These are phyloP conservation scores for Dascyllus trimaculatus DNA, from an alignment of 2,113 vertebrate species.

Conservation along the genomic window DNA sequence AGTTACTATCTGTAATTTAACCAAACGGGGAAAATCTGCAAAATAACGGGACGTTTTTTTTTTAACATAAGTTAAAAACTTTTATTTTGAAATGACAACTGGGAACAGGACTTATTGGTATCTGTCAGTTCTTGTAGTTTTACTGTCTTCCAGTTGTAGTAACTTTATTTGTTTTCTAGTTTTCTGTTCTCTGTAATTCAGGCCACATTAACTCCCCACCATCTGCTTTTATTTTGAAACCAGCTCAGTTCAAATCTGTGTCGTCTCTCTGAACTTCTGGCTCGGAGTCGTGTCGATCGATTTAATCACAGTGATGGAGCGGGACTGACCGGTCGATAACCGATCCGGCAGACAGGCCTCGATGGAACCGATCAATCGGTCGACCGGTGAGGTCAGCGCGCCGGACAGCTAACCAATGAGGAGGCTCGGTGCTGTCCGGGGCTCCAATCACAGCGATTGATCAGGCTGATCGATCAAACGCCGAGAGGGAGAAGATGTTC, in stretches of 20 bases:
- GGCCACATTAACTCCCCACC: too few species aligned
- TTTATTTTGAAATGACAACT: too few species aligned
- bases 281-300: conserved; percentile 3
- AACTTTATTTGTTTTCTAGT: too few species aligned
- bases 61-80: too few species aligned
- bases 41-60: too few species aligned
- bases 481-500: conserved; percentile 1
- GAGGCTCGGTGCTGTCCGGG: background rate
- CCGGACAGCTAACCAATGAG: conserved; percentile 36
- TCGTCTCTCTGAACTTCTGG: background rate
- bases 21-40: too few species aligned
- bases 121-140: too few species aligned
- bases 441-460: conserved; percentile 26
- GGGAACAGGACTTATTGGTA: too few species aligned
- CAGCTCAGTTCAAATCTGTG: background rate
- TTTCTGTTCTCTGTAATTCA: too few species aligned
- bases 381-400: conserved; percentile 4
- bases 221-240: too few species aligned
- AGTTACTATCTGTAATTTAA: too few species aligned
- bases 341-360: conserved; percentile 1
- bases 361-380: conserved; percentile 8
- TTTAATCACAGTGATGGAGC: conserved; percentile 6
- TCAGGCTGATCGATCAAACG: conserved; percentile 24
- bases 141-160: too few species aligned
- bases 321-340: conserved; percentile 1